Percentiles rank a stretch among this genome's conserved stretches.
These are phyloP conservation scores for Drosophila suzukii DNA, from an alignment of 1,140 invertebrate genomes.

Conservation along the genomic window DNA sequence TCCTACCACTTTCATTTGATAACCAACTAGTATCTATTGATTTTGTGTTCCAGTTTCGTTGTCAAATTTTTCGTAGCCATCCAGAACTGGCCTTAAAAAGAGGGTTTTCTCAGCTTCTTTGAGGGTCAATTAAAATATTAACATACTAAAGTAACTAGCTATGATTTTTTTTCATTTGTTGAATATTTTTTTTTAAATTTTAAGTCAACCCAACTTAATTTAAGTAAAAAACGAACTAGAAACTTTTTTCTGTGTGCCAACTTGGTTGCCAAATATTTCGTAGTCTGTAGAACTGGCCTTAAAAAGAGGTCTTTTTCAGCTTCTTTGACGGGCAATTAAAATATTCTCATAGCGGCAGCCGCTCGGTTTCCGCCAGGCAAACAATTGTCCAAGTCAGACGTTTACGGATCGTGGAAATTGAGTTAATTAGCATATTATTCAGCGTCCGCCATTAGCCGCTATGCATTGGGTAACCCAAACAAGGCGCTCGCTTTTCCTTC, in stretches of 20 bases:
- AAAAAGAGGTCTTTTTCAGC: constrained; percentile 23
- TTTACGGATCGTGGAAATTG: constrained; percentile 78
- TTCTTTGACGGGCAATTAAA: constrained; percentile 65
- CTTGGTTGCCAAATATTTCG: constrained; percentile 13
- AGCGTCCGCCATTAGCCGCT: constrained; percentile 25
- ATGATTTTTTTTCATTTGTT: too few relatives aligned
- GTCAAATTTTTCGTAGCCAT: too few relatives aligned
- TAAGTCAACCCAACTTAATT: too few relatives aligned
- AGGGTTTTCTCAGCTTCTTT: too few relatives aligned
- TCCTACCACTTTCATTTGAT: too few relatives aligned
- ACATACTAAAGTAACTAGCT: too few relatives aligned
- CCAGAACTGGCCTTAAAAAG: too few relatives aligned
- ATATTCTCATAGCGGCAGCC: constrained; percentile 62
- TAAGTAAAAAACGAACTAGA: too few relatives aligned
- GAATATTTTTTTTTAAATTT: too few relatives aligned
- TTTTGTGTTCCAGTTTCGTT: too few relatives aligned
- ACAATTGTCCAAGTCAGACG: constrained; percentile 69
- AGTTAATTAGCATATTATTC: constrained; percentile 72
- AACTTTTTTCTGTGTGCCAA: background rate
- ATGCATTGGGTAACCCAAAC: constrained; percentile 44
- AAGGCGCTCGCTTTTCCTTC: constrained; percentile 33
- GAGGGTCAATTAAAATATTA: too few relatives aligned
- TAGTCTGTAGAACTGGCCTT: constrained; percentile 34
- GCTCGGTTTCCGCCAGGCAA: constrained; percentile 56
- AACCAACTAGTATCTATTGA: too few relatives aligned